Base-by-base conservation (phyloP, 2,888 invertebrate species). In the Itoplectis maculator region DNA sequence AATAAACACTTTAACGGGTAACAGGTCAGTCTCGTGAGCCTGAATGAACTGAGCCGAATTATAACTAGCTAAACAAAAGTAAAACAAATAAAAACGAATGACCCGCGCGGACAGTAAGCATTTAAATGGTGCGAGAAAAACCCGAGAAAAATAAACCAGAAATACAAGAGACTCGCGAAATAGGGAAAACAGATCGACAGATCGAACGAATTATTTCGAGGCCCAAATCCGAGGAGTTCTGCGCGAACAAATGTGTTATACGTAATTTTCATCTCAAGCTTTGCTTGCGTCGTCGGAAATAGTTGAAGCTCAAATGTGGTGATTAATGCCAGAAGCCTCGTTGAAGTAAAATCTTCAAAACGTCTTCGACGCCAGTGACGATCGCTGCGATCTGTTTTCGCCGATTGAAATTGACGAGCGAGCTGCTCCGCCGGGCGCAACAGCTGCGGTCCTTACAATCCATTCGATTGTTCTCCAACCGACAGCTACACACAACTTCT, bases 31-130 rank as follows among this genome's bases (percentile, higher is more conserved):
- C 66, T 56, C 47, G 75, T 65, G 56, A 80, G 66, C 49, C 72
- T 51, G 81, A 61, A 73, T 54, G 66, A 77, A 77, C 76, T 69
- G 68, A 73, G 65, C 77, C 81, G 68, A 81, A 63, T 15, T 68
- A 68, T 23, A 56, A 56, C 23, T 45, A 63, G 63, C 8, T 13
- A 54, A 59, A 61, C n/a, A 56, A 59, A 65, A 29, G 11, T 29
- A 49, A 54, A 35, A 69, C 35, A 51, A 66, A 11, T 35, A 42
- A 2, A 9, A 37, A 68, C 35, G 20, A 69, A 63, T 42, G 42
- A 63, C 56, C 66, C 45, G 59, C 45, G 59, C 61, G 72, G 42
- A 68, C 29, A 69, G 61, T 63, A 54, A 54, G 63, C 61, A 73
- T 74, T 63, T 59, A 69, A 59, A n/a, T 7, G 20, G 18, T 9